phyloP scores from a whole-genome alignment of 2,888 invertebrate species.

The Saturnia pavonia region DNA sequence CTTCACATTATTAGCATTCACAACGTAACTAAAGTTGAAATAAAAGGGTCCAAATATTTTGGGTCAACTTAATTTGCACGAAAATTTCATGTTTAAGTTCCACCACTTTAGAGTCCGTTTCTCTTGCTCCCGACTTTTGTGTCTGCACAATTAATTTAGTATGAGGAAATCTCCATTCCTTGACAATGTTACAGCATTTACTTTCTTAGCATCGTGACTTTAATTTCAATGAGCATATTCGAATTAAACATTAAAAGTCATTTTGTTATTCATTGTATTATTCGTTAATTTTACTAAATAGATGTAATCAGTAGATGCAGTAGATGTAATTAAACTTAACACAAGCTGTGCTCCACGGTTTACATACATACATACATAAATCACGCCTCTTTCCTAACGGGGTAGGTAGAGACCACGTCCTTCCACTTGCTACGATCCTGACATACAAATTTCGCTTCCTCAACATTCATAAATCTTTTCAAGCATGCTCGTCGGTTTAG shows the following conservation, averaged over 20 bases:
- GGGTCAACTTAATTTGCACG: slow-evolving; percentile 67
- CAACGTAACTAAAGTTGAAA: slow-evolving; percentile 66
- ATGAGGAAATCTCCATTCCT: slow-evolving; percentile 72
- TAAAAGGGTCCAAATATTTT: slow-evolving; percentile 76
- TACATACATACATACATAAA: no score
- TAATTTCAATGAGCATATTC: slow-evolving; percentile 38
- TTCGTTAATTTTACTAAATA: not conserved
- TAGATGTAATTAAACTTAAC: no score
- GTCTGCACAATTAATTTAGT: slow-evolving; percentile 73
- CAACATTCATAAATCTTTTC: no score
- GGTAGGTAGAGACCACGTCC: no score
- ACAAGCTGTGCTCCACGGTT: no score
- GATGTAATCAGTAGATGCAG: not conserved
- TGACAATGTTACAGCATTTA: slow-evolving; percentile 68
- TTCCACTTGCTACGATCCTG: no score
- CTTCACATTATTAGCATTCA: slow-evolving; percentile 77
- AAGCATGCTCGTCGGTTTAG: no score
- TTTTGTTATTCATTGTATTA: slow-evolving; percentile 36
- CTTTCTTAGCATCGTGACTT: slow-evolving; percentile 55
- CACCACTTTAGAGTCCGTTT: slow-evolving; percentile 65
- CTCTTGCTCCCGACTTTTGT: slow-evolving; percentile 48
- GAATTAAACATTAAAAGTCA: slow-evolving; percentile 43
- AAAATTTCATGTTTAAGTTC: slow-evolving; percentile 70
- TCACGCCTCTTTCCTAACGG: no score
- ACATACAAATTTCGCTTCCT: no score